Conservation (phyloP, 2,113 vertebrate genomes). For the Epinephelus cyanopodus region DNA sequence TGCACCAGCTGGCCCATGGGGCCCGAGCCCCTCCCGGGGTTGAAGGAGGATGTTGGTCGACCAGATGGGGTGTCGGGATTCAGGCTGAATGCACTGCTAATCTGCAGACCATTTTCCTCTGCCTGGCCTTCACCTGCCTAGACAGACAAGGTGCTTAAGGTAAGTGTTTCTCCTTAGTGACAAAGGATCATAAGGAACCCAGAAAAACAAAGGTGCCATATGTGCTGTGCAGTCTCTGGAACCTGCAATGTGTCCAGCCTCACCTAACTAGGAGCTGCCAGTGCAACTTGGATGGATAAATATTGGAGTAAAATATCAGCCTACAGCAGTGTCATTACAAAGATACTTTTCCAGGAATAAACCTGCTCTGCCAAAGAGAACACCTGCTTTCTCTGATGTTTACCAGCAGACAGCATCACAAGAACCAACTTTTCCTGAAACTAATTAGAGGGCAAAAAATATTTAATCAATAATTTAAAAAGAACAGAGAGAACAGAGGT, state of each 20-base stretch:
- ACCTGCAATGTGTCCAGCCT: background rate
- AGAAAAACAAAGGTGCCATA: background rate
- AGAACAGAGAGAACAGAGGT: background rate
- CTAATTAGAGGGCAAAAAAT: background rate
- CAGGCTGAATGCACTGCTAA: conserved; percentile 92
- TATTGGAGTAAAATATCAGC: conserved; percentile 1
- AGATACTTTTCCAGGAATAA: conserved; percentile 15
- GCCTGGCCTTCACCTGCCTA: conserved; percentile 65
- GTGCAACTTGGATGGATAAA: conserved; percentile 12
- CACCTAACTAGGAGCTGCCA: background rate
- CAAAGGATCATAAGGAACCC: background rate
- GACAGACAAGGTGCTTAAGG: conserved; percentile 4
- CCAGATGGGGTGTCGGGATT: conserved; percentile 82
- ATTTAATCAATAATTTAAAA: background rate
- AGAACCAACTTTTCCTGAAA: background rate
- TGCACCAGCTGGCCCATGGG: conserved; percentile 91
- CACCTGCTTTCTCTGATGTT: conserved; percentile 6
- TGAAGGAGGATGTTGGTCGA: conserved; percentile 87
- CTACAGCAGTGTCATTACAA: background rate
- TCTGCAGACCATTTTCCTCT: conserved; percentile 92
- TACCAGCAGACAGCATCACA: conserved; percentile 4
- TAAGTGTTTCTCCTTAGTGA: conserved; percentile 1
- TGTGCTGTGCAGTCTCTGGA: background rate
- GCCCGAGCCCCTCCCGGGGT: conserved; percentile 91
- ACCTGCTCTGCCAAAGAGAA: background rate